Base-by-base conservation (phyloP, 2,797 vertebrate genomes). In the Megaceryle alcyon region DNA sequence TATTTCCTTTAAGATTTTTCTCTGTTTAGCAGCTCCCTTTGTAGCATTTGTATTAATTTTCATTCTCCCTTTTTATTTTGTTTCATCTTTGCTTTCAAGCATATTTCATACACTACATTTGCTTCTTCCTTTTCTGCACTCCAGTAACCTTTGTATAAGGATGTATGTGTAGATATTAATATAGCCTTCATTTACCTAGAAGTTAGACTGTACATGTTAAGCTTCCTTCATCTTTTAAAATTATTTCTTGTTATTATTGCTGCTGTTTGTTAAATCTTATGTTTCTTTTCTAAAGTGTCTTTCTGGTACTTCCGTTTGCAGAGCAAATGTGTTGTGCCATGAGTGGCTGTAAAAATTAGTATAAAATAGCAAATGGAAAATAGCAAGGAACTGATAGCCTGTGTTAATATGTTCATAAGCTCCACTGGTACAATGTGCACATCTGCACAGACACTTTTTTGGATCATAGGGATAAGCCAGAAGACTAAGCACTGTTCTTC, bases 371-470 rank as follows among this genome's bases (percentile, higher is more conserved):
- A 4, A 66, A 29, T 63, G 31, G 35, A 35, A 35, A 35, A 35
- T 35, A 35, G 35, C 25, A 69, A 43, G 44, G 33, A 76, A 11
- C 22, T 12, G 51, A 60, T 53, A 44, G 25, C 21, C 81, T 10
- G 33, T 77, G 65, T 81, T 77, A 72, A 49, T 41, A 23, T 82
- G 29, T 73, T 80, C 78, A n/a, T 14, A 72, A 14, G 33, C 56
- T 82, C 26, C 35, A 5, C 29, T 43, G 14, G 29, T 73, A 63
- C 0, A 0, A 22, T 18, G 13, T 22, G 26, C 12, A 7, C 44
- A 28, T 3, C 2, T 41, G 33, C 68, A 69, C 31, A 61, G 66
- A 37, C 12, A 9, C 2, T 82, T 83, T 48, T 71, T 66, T 49
- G 69, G 26, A 46, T 48, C 4, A 0, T 6, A 39, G 14, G 57